Evolutionary conservation across 2,888 invertebrate species (phyloP).

Genomic region (Conus canariensis): DNA sequence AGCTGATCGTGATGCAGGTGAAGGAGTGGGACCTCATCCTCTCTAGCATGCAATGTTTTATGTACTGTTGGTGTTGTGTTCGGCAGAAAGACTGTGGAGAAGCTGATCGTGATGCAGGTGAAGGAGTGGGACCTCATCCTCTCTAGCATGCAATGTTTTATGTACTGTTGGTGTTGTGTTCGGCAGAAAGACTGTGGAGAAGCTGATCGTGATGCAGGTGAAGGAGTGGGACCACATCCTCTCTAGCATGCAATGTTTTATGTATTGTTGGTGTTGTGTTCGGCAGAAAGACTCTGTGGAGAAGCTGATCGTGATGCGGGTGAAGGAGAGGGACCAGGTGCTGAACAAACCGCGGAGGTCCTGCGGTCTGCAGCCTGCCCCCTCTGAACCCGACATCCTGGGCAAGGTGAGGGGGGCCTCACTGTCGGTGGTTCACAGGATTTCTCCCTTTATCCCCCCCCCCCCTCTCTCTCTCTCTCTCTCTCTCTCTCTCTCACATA

Average conservation of each 20-base stretch:
- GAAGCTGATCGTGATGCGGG: conserved; percentile 60
- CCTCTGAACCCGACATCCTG: conserved; percentile 73
- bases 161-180: neutral
- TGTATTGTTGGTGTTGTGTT: conserved; percentile 29
- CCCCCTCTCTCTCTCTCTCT: neutral
- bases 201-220: conserved; percentile 59
- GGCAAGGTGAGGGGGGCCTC: conserved; percentile 69
- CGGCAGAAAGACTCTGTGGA: conserved; percentile 65
- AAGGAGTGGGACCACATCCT: conserved; percentile 66
- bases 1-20: too few relatives aligned
- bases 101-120: conserved; percentile 59
- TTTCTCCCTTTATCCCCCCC: neutral
- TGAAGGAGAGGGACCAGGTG: conserved; percentile 65
- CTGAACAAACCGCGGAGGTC: conserved; percentile 64
- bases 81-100: conserved; percentile 65
- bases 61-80: too few relatives aligned
- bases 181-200: conserved; percentile 67
- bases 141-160: too few relatives aligned
- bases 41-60: too few relatives aligned
- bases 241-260: neutral
- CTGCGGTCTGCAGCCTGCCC: conserved; percentile 70
- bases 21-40: too few relatives aligned
- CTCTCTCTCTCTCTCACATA: too few relatives aligned
- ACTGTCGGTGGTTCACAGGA: conserved; percentile 3
- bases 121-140: conserved; percentile 65